Evolutionary conservation across 2,797 vertebrate genomes (phyloP), one percentile per base, ranked within the genome.

Genomic region (Iguana delicatissima): DNA sequence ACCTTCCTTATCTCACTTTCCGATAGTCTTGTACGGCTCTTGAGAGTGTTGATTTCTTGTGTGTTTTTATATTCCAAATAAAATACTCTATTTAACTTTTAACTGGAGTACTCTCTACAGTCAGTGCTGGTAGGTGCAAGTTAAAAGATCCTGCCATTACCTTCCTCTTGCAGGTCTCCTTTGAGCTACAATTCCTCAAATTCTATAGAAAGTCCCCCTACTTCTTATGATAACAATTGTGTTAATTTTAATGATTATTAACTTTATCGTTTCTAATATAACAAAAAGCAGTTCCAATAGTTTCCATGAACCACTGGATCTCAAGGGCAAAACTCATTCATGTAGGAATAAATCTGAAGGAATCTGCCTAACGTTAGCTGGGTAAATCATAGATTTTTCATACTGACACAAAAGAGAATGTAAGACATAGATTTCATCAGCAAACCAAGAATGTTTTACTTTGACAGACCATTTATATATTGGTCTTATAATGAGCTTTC

Each of bases 401-500:
- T 83, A 74, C 29, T 79, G 84, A 88, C 29, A 72, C 16, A 92
- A 77, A 91, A 81, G 57, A 89, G 55, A 93, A 55, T 1, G 92
- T 20, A 94, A 93, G 59, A 50, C 55, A 46, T 57, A 38, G 64
- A 82, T 89, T 89, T 50, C 81, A 92, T 22, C 90, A 64, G 74
- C 82, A 94, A 92, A 59, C 87, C 92, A 73, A 83, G 76, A 88
- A 74, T 85, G 38, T 59, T 90, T 94, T 92, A 91, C 0, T 0
- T 46, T 88, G 92, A 90, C 55, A 94, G 89, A 72, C 93, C 26
- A 86, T 93, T 94, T 94, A 89, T 92, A 26, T 90, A 84, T 92
- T 92, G 84, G 35, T 89, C 35, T 42, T 9, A 26, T 83, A 90
- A 90, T 89, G 87, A 9, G 55, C 26, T 92, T 94, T 90, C 86